Evolutionary conservation across 2,113 vertebrate genomes (phyloP), one percentile per base, ranked within the genome.

Genomic region (Eretmochelys imbricata): DNA sequence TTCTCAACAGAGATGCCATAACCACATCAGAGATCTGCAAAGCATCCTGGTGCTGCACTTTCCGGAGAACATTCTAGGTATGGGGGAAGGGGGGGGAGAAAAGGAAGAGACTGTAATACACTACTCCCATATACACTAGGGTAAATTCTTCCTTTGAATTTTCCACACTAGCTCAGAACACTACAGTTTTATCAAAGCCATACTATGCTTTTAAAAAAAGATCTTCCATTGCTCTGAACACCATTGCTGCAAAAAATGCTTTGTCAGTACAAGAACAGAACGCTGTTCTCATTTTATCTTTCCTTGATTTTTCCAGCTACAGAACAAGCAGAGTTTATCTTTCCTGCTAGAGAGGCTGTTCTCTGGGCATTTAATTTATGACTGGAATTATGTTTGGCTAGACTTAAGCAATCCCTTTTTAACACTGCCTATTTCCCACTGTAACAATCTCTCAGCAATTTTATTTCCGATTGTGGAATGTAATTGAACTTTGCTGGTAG

Each of bases 21-120:
- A 99, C 99, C 94, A 99, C 99, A 16, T 99, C 99, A 0, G 99
- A 99, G 97, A 99, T 99, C 98, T 99, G 99, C 95, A 99, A 97
- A 4, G 99, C 99, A 24, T 99, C 99, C 97, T 99, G 99, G 87
- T 99, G 99, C 97, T 99, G 99, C 5, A 99, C 99, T 96, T 99
- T 99, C 79, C 99, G 97, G 1, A 99, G 98, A 24, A 99, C 99
- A 10, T 99, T 99, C 99, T 99, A 94, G 27, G 82, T 79, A 85
- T 13, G 75, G 50, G 53, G 55, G 17, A 46, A 13, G 2, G 51
- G 27, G 75, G 49, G 53, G 55, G 17, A 10, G 38, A 14, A 48
- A 5, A 69, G 8, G 14, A 19, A 75, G 55, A 82, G 2, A 3
- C 8, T 10, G n/a, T 10, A 3, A 86, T 3, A 4, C 49, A 76